Base-by-base conservation (phyloP, 2,113 vertebrate species). In the Budorcas taxicolor region DNA sequence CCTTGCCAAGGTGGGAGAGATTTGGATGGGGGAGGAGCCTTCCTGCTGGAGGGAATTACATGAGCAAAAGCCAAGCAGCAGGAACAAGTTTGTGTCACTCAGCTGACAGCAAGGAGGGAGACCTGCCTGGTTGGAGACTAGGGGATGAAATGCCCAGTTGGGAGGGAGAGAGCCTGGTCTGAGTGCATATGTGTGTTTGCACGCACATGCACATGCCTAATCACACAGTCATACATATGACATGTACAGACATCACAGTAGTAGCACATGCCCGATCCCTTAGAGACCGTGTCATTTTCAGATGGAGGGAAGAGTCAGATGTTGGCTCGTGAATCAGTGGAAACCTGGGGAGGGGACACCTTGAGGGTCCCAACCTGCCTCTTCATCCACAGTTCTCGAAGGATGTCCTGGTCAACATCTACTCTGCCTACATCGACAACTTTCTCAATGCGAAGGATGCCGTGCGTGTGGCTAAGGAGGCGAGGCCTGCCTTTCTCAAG, bases 391-490 rank as follows among this genome's bases (percentile, higher is more conserved):
- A 99, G 99, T 99, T 99, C 98, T 99, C 99, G 98, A 99, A 99
- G 98, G 99, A 99, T 1, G 98, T 99, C 97, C 98, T 99, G 36
- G 99, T 99, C 87, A 99, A 99, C 96, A 99, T 99, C 98, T 99
- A 99, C 97, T 99, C 99, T 0, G 99, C 99, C 29, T 99, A 99
- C 98, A 99, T 99, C 0, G 99, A 99, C 97, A 99, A 99, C 98
- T 99, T 99, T 94, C 99, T 99, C 98, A 99, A 99, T 0, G 99
- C 99, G 98, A 99, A 99, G 99, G 99, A 99, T 5, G 99, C 99
- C 0, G 99, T 99, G 89, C 99, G 99, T 97, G 99, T 99, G 1
- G 99, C 99, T 60, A 99, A 99, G 98, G 99, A 99, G 98, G 99
- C 99, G 94, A 99, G 99, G 87, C 99, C 99, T 0, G 99, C 99